A percentile compares a stretch with the other conserved stretches of the same genome.
Evolutionary conservation across 1,140 invertebrate species (phyloP).

Genomic region (Babylonia areolata): DNA sequence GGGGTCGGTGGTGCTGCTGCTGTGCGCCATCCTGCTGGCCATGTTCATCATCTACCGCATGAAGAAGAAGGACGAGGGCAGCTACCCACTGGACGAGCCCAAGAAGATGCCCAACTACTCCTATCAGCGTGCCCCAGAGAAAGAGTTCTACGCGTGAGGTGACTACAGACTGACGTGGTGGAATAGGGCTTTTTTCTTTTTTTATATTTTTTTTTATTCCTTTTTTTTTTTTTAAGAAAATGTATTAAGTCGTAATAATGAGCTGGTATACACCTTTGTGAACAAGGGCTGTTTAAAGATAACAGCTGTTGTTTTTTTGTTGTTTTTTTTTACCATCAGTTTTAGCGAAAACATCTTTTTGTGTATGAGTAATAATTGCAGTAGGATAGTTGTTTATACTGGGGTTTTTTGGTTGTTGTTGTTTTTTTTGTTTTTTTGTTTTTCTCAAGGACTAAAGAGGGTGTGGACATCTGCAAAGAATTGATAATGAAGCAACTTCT

Average conservation of each 20-base stretch:
- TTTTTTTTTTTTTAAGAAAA: neutral
- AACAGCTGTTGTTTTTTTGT: neutral
- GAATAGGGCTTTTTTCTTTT: neutral
- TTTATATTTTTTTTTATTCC: neutral
- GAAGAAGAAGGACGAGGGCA: conserved; percentile 99
- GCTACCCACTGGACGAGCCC: conserved; percentile 97
- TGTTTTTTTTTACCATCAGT: too few species aligned
- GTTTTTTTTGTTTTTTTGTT: neutral
- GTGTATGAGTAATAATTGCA: too few species aligned
- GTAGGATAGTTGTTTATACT: too few species aligned
- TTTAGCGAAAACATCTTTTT: too few species aligned
- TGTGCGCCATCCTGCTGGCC: conserved; percentile 97
- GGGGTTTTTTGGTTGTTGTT: neutral
- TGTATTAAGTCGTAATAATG: neutral
- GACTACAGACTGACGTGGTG: neutral
- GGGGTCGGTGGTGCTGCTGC: conserved; percentile 95
- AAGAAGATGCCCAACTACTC: conserved; percentile 94
- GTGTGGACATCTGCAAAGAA: too few species aligned
- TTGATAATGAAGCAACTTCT: too few species aligned
- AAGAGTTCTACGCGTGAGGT: conserved; percentile 91
- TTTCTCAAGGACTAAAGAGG: neutral
- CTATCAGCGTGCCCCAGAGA: conserved; percentile 92
- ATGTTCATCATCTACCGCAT: conserved; percentile 99
- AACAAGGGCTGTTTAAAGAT: neutral
- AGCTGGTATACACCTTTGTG: neutral